Conservation (phyloP, 2,113 vertebrate genomes). For the pig (Sus scrofa) region DNA sequence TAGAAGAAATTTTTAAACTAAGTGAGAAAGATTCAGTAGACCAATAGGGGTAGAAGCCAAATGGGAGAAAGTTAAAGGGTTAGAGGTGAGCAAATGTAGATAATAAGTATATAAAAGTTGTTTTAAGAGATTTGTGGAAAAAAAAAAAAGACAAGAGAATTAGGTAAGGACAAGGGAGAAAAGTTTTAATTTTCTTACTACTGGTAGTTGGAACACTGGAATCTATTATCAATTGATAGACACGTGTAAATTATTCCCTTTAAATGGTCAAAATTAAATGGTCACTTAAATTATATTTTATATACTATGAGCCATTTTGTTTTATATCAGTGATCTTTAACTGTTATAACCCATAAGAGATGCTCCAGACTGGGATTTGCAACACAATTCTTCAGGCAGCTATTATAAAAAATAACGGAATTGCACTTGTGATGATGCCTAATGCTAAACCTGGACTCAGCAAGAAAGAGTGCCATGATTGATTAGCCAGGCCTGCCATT, state of each 20-base stretch:
- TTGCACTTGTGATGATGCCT: conserved; percentile 50
- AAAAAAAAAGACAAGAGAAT: neutral
- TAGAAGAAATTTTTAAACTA: neutral
- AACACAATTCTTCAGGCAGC: conserved; percentile 62
- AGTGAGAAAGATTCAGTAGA: neutral
- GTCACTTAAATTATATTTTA: conserved; percentile 33
- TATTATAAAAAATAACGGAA: conserved; percentile 64
- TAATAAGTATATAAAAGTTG: neutral
- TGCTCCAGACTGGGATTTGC: conserved; percentile 15
- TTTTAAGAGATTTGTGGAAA: neutral
- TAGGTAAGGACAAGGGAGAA: neutral
- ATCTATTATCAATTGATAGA: neutral
- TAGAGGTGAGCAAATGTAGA: neutral
- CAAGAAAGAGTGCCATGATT: conserved; percentile 67
- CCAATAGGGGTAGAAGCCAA: neutral
- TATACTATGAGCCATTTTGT: neutral
- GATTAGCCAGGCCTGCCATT: conserved; percentile 69
- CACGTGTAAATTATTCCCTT: neutral
- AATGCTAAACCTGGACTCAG: conserved; percentile 70
- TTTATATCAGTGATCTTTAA: conserved; percentile 13
- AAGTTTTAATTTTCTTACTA: neutral
- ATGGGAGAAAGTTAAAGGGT: neutral
- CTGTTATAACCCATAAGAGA: neutral
- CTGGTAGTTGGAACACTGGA: neutral
- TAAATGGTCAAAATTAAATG: neutral